A percentile compares a stretch with the other conserved stretches of the same genome.
Evolutionary conservation across 2,113 vertebrate species (phyloP).

Genomic region (Cinclus mexicanus): DNA sequence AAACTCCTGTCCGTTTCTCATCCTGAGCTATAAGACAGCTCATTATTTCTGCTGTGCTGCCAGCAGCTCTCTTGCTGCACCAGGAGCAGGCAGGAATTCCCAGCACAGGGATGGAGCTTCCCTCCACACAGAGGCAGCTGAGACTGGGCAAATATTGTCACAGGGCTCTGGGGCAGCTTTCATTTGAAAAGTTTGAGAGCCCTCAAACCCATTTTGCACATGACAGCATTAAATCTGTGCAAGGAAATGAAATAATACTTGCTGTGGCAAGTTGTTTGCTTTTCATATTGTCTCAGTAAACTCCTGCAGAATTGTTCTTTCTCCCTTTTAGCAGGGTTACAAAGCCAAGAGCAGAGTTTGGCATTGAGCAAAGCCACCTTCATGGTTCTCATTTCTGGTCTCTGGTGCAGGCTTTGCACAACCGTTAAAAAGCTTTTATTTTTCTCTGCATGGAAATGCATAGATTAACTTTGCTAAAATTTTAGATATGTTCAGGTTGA

Average conservation of each 20-base stretch:
- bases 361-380: not conserved
- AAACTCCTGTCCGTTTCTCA: not conserved
- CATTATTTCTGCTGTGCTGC: not conserved
- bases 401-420: not conserved
- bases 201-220: not conserved
- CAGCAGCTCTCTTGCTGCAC: not conserved
- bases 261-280: not conserved
- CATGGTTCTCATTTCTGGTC: not conserved
- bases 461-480: not conserved
- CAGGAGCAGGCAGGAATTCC: not conserved
- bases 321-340: not conserved
- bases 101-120: not conserved
- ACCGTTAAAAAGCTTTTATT: not conserved
- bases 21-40: not conserved
- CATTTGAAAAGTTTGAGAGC: not conserved
- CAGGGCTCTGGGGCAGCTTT: not conserved
- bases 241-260: not conserved
- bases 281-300: not conserved
- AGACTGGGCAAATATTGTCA: not conserved
- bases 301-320: not conserved
- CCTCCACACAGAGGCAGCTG: rapidly evolving
- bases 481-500: not conserved
- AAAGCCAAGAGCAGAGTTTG: not conserved
- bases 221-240: not conserved
- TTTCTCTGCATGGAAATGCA: not conserved